phyloP scores from a whole-genome alignment of 2,888 invertebrate species.

The Sinelater perroti region DNA sequence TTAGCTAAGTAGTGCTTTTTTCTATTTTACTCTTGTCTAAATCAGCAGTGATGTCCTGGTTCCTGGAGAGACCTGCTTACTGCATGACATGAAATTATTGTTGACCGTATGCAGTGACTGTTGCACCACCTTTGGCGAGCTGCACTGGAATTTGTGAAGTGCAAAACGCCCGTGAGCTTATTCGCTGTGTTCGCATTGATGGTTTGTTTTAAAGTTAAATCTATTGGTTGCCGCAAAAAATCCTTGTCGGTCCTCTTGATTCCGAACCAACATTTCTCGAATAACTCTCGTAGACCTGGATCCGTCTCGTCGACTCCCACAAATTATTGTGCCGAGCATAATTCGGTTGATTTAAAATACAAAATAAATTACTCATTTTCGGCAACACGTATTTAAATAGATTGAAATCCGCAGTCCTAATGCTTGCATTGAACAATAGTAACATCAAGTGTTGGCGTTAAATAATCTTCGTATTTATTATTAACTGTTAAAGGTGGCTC shows the following conservation, averaged over 20 bases:
- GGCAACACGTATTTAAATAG: slow-evolving; percentile 1
- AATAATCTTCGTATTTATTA: too few relatives aligned
- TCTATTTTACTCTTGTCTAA: too few relatives aligned
- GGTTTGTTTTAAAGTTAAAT: slow-evolving; percentile 4
- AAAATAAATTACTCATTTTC: slow-evolving; percentile 27
- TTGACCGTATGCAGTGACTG: too few relatives aligned
- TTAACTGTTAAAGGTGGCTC: too few relatives aligned
- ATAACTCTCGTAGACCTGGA: neutral
- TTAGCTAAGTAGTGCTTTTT: neutral
- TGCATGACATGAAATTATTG: too few relatives aligned
- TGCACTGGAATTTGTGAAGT: neutral
- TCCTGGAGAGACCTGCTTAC: too few relatives aligned
- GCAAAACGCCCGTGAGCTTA: neutral
- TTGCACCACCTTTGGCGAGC: slow-evolving; percentile 3
- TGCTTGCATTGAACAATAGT: too few relatives aligned
- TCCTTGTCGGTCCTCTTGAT: neutral
- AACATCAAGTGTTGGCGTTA: too few relatives aligned
- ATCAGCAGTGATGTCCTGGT: too few relatives aligned
- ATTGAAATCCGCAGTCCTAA: neutral
- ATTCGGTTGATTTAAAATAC: slow-evolving; percentile 8
- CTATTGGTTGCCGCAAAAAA: neutral
- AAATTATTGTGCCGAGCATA: slow-evolving; percentile 6
- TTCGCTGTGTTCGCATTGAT: slow-evolving; percentile 8
- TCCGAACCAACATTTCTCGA: neutral
- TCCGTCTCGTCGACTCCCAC: neutral